These are phyloP conservation scores for Pharmacophagus antenor DNA, from an alignment of 2,888 invertebrate species.

Conservation along the genomic window DNA sequence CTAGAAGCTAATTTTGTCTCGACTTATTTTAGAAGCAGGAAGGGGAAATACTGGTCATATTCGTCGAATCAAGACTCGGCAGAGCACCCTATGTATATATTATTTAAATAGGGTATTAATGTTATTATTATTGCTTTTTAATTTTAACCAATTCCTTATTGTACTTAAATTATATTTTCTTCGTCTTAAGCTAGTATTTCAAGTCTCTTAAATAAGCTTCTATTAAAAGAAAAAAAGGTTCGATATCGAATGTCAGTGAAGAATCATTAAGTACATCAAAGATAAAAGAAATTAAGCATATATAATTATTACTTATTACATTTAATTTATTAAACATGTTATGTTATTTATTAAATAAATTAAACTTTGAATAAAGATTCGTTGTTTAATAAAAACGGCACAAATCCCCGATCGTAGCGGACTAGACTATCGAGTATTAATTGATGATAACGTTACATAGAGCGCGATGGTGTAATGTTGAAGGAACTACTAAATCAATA, in stretches of 20 bases:
- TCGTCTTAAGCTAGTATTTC: too few relatives aligned
- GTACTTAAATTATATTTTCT: too few relatives aligned
- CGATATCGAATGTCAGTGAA: too few relatives aligned
- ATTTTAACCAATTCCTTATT: too few relatives aligned
- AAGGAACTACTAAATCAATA: slow-evolving; percentile 28
- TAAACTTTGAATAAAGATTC: background rate
- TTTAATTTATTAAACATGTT: background rate
- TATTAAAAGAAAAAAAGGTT: too few relatives aligned
- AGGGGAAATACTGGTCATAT: slow-evolving; percentile 67
- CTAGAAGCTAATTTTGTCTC: slow-evolving; percentile 62
- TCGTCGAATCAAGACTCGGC: slow-evolving; percentile 46
- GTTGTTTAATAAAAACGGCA: slow-evolving; percentile 9
- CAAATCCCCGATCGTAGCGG: slow-evolving; percentile 13
- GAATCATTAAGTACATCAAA: too few relatives aligned
- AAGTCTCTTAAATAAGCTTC: too few relatives aligned
- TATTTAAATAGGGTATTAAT: background rate
- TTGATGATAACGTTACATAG: slow-evolving; percentile 29
- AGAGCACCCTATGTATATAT: slow-evolving; percentile 37
- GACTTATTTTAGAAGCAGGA: slow-evolving; percentile 70
- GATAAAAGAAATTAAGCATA: background rate
- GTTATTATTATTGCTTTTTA: too few relatives aligned
- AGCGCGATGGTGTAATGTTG: slow-evolving; percentile 23
- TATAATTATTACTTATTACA: background rate
- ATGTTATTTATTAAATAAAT: background rate
- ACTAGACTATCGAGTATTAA: slow-evolving; percentile 22